Conservation (phyloP, 2,888 invertebrate species). For the Lithophane leautieri region DNA sequence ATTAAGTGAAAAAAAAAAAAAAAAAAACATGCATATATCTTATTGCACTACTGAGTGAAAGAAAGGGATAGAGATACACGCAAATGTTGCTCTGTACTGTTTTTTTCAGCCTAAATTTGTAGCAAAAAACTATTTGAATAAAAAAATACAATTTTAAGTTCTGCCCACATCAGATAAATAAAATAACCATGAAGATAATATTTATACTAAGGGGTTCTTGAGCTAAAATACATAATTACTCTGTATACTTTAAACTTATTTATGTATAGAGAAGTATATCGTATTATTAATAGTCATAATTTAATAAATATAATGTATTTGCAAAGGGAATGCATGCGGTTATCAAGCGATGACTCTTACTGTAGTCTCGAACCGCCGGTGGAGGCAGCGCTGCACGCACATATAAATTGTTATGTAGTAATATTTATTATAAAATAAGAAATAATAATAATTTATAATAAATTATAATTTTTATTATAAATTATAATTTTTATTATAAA, state of each 20-base stretch:
- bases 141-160: neutral
- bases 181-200: slow-evolving; percentile 5
- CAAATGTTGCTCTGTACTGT: too few relatives aligned
- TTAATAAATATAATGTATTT: neutral
- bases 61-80: too few relatives aligned
- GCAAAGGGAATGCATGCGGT: slow-evolving; percentile 72
- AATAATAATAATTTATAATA: too few relatives aligned
- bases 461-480: too few relatives aligned
- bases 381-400: slow-evolving; percentile 80
- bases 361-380: slow-evolving; percentile 80
- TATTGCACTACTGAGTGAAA: too few relatives aligned
- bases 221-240: neutral
- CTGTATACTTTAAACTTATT: neutral
- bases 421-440: neutral
- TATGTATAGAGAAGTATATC: neutral
- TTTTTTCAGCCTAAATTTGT: too few relatives aligned
- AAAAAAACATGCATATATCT: too few relatives aligned
- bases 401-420: slow-evolving; percentile 60
- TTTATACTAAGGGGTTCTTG: neutral
- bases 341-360: slow-evolving; percentile 76
- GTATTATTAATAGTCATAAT: neutral
- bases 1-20: too few relatives aligned
- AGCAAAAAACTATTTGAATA: neutral
- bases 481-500: too few relatives aligned
- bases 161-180: slow-evolving; percentile 19